phyloP scores from a whole-genome alignment of 2,113 vertebrate species.

The Garra rufa region DNA sequence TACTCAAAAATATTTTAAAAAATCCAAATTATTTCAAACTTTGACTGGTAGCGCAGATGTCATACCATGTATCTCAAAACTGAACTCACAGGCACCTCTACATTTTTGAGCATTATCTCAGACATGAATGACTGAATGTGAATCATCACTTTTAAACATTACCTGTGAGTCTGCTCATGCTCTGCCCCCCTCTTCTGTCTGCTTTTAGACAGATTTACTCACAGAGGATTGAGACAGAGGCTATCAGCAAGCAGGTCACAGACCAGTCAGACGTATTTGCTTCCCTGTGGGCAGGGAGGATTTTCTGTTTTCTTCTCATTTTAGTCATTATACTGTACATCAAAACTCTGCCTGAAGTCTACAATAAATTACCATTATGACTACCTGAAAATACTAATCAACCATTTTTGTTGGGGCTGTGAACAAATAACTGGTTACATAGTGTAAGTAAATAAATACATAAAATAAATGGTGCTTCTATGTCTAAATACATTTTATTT shows the following conservation, averaged over 20 bases:
- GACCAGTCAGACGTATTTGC: neutral
- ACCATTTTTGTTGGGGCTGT: neutral
- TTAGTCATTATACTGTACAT: neutral
- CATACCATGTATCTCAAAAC: neutral
- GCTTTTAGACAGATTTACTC: slow-evolving; percentile 40
- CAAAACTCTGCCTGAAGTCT: neutral
- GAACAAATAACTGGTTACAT: neutral
- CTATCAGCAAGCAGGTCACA: neutral
- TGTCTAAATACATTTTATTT: too few species aligned
- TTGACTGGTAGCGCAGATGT: neutral
- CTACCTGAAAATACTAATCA: neutral
- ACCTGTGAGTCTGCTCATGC: slow-evolving; percentile 15
- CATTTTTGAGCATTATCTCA: slow-evolving; percentile 12
- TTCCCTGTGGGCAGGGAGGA: slow-evolving; percentile 10
- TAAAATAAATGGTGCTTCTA: neutral
- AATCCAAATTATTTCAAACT: neutral
- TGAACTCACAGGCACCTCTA: neutral
- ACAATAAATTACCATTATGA: neutral
- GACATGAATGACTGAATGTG: neutral
- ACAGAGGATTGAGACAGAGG: neutral
- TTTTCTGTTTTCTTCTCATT: neutral
- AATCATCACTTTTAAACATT: slow-evolving; percentile 6
- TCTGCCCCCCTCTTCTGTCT: neutral
- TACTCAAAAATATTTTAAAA: too few species aligned
- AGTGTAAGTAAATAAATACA: neutral